Evolutionary conservation across 1,140 invertebrate genomes (phyloP).

Genomic region (Dendrolimus punctatus): DNA sequence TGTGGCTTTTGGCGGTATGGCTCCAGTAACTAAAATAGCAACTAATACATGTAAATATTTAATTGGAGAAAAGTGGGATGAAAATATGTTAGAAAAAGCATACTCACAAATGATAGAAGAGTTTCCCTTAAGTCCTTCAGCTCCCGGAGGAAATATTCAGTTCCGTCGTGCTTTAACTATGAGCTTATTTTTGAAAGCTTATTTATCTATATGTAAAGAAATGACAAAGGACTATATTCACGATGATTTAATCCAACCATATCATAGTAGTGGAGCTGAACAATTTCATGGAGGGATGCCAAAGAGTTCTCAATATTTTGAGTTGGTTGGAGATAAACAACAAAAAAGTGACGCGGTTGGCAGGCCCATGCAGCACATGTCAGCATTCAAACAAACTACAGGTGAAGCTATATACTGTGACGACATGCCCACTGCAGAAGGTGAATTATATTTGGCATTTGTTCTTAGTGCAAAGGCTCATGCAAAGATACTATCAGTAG

Average conservation of each 20-base stretch:
- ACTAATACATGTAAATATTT: constrained; percentile 78
- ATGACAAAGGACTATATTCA: constrained; percentile 65
- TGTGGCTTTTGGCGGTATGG: constrained; percentile 93
- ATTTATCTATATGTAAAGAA: constrained; percentile 79
- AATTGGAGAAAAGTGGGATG: constrained; percentile 82
- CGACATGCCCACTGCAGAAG: constrained; percentile 85
- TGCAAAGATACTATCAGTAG: constrained; percentile 84
- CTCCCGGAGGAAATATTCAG: constrained; percentile 92
- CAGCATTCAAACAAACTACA: constrained; percentile 90
- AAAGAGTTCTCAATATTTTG: constrained; percentile 88
- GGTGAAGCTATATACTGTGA: constrained; percentile 95
- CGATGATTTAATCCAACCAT: constrained; percentile 56
- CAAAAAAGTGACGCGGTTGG: constrained; percentile 83
- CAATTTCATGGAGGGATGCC: constrained; percentile 77
- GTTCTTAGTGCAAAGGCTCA: constrained; percentile 88
- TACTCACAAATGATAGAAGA: constrained; percentile 80
- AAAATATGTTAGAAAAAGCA: constrained; percentile 79
- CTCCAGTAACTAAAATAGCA: constrained; percentile 88
- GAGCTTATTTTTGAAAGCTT: constrained; percentile 94
- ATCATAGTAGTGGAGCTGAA: constrained; percentile 74
- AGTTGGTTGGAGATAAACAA: constrained; percentile 79
- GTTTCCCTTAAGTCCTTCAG: constrained; percentile 82
- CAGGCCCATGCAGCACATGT: constrained; percentile 85
- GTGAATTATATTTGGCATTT: constrained; percentile 85
- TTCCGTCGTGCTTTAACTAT: constrained; percentile 87